Conservation (phyloP, 2,888 invertebrate genomes). For the Onchidella celtica region DNA sequence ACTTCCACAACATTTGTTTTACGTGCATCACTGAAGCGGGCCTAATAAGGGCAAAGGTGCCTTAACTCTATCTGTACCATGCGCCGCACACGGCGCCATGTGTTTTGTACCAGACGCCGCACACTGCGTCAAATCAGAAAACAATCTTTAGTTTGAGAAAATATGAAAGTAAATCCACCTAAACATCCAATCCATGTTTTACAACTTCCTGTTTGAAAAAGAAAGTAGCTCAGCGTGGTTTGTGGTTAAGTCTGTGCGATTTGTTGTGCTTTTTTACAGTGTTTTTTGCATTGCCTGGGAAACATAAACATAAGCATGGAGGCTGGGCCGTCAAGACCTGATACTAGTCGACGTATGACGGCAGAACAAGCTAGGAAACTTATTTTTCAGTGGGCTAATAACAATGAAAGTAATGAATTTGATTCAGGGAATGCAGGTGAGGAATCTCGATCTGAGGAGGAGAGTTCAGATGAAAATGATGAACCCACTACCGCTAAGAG, state of each 20-base stretch:
- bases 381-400: background rate
- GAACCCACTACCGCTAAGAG: background rate
- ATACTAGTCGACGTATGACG: background rate
- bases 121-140: too few species aligned
- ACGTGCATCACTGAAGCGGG: too few species aligned
- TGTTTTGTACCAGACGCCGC: too few species aligned
- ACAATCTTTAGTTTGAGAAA: too few species aligned
- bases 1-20: too few species aligned
- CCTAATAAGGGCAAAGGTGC: too few species aligned
- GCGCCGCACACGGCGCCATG: too few species aligned
- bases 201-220: background rate
- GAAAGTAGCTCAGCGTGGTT: background rate
- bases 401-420: background rate
- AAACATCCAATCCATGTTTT: background rate
- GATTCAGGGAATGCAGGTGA: background rate
- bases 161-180: too few species aligned
- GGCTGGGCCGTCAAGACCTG: background rate
- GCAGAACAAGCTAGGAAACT: background rate
- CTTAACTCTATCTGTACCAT: too few species aligned
- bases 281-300: background rate
- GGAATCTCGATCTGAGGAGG: background rate
- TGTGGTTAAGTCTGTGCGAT: background rate
- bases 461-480: background rate
- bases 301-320: background rate
- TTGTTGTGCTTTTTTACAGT: background rate